Base-by-base conservation (phyloP, 2,113 vertebrate genomes). In the Trogon melanurus region DNA sequence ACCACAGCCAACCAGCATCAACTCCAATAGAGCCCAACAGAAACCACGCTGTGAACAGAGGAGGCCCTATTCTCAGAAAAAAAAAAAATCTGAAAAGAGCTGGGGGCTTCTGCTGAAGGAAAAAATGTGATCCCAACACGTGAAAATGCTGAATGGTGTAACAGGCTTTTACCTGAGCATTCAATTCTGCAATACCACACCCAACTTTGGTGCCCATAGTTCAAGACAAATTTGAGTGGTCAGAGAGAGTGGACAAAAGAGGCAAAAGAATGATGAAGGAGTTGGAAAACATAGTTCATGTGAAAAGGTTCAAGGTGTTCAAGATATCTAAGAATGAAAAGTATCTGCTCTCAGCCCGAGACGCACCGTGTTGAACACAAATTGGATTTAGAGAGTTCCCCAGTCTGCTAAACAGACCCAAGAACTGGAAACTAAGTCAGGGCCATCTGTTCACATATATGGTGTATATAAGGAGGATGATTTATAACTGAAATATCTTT, bases 241-340 rank as follows among this genome's bases (percentile, higher is more conserved):
- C 54, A 79, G 34, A 83, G 19, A 12, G 29, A 78, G 34, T 32
- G 93, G 58, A 56, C 45, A 78, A 44, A 78, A 79, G 25, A 83
- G 25, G 16, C 30, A 15, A 51, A 75, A 88, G 25, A 82, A 30
- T 20, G 9, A 65, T 27, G 8, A 29, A 87, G 67, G 60, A 20
- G 6, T 3, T 82, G 34, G 22, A 76, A 95, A 76, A 70, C 8
- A 16, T 6, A 11, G 36, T n/a, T 88, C 13, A 36, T 6, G 10
- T n/a, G 57, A 61, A 90, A 82, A 94, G 5, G 19, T 51, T 72
- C 26, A 53, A 62, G n/a, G 23, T 48, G 16, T 56, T 84, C 41
- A 70, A 54, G 72, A 18, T 18, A 78, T 34, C 62, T 34, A 79
- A 65, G 66, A 91, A 76, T 29, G 88, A 82, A 67, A 93, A 50